phyloP scores from a whole-genome alignment of 2,113 vertebrate species.

The Salvelinus sp. region DNA sequence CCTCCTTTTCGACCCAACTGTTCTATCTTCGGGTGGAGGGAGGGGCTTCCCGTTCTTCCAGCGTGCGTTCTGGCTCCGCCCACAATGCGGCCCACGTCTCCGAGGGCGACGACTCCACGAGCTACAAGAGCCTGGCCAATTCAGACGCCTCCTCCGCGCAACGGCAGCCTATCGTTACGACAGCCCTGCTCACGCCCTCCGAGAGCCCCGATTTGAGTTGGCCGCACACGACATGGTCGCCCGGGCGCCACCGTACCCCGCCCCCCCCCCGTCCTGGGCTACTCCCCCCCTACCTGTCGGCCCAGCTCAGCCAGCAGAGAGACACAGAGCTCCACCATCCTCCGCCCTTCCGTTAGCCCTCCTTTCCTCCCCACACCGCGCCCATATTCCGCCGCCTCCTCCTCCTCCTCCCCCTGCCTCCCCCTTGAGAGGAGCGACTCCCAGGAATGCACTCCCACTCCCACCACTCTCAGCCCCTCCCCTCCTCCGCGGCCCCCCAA shows the following conservation, averaged over 20 bases:
- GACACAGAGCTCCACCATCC: conserved; percentile 80
- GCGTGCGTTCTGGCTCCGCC: conserved; percentile 77
- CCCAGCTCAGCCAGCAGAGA: conserved; percentile 82
- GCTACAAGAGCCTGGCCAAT: conserved; percentile 93
- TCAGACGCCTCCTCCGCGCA: conserved; percentile 84
- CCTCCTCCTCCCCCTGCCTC: conserved; percentile 39
- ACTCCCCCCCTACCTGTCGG: conserved; percentile 85
- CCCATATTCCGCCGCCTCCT: conserved; percentile 71
- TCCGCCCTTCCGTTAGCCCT: conserved; percentile 55
- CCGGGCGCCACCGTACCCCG: conserved; percentile 62
- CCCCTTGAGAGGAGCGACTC: conserved; percentile 64
- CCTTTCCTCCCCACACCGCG: conserved; percentile 50
- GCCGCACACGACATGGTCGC: conserved; percentile 72
- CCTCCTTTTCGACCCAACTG: conserved; percentile 84
- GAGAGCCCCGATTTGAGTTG: conserved; percentile 95
- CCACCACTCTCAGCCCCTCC: conserved; percentile 14
- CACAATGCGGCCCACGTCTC: conserved; percentile 81
- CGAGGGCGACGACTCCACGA: conserved; percentile 85
- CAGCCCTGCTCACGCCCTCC: conserved; percentile 90
- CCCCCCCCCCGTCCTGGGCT: conserved; percentile 73
- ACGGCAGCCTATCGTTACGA: conserved; percentile 95
- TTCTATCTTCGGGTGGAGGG: conserved; percentile 52
- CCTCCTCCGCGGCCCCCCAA: conserved; percentile 30
- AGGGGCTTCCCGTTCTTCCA: conserved; percentile 85
- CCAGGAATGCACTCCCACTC: conserved; percentile 46